phyloP scores from a whole-genome alignment of 1,140 invertebrate genomes.

The Lucilia sericata region DNA sequence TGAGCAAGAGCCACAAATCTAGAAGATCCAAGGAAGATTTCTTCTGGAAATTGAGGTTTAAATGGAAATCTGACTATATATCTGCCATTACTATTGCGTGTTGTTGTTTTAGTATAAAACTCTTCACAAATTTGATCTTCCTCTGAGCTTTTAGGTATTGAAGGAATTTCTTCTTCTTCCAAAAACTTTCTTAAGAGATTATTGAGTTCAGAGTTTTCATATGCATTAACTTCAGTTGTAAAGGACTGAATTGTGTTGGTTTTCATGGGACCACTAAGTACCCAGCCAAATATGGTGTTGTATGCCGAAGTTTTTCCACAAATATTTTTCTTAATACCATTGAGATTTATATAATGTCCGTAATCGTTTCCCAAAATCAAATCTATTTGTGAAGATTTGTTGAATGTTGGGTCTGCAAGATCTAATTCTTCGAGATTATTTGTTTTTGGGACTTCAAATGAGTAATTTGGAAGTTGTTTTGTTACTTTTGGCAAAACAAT shows the following conservation, averaged over 20 bases:
- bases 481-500: constrained; percentile 18
- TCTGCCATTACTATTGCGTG: background rate
- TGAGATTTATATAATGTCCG: background rate
- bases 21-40: background rate
- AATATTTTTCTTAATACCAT: constrained; percentile 27
- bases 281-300: constrained; percentile 15
- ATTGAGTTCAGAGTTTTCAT: background rate
- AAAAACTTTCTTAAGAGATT: background rate
- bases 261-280: constrained; percentile 14
- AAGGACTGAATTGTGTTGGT: background rate
- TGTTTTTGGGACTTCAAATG: background rate
- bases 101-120: constrained; percentile 10
- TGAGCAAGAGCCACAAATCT: too few species aligned
- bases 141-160: too few species aligned
- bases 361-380: constrained; percentile 19
- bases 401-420: constrained; percentile 2
- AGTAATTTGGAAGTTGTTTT: background rate
- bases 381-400: background rate
- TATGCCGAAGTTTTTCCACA: constrained; percentile 17
- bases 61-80: constrained; percentile 26
- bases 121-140: background rate
- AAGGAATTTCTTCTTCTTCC: constrained; percentile 9
- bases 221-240: background rate
- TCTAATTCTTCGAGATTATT: background rate
- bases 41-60: constrained; percentile 12